phyloP scores from a whole-genome alignment of 2,888 invertebrate genomes.

The Alsophila aescularia region DNA sequence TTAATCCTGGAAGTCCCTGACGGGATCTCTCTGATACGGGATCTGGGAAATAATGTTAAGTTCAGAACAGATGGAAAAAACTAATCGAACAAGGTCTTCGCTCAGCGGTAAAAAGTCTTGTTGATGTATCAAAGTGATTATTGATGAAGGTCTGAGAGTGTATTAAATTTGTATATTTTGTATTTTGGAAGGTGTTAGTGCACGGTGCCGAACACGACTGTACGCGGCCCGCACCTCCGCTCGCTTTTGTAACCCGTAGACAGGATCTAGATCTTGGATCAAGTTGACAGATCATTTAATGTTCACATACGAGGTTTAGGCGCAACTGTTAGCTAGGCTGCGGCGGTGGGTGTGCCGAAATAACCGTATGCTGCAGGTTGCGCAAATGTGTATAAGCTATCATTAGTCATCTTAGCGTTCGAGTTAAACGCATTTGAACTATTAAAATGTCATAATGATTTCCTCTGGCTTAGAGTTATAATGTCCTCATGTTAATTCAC shows the following conservation, averaged over 20 bases:
- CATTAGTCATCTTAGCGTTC: constrained; percentile 22
- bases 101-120: neutral
- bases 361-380: constrained; percentile 46
- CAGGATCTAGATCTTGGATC: constrained; percentile 74
- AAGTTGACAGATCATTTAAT: constrained; percentile 69
- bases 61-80: too few species aligned
- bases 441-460: constrained; percentile 14
- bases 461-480: neutral
- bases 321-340: constrained; percentile 8
- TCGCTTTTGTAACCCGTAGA: constrained; percentile 78
- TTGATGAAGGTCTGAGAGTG: neutral
- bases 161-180: constrained; percentile 7
- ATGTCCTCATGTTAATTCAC: neutral
- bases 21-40: too few species aligned
- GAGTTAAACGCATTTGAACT: neutral
- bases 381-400: constrained; percentile 41
- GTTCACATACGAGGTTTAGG: constrained; percentile 44
- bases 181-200: constrained; percentile 42
- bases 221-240: constrained; percentile 56
- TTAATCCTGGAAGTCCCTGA: too few species aligned
- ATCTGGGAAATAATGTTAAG: too few species aligned
- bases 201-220: constrained; percentile 64
- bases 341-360: constrained; percentile 51
- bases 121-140: neutral
- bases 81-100: too few species aligned